Evolutionary conservation across 2,113 vertebrate species (phyloP), one percentile per base, ranked within the genome.

Genomic region (Rhadina sibilatrix): DNA sequence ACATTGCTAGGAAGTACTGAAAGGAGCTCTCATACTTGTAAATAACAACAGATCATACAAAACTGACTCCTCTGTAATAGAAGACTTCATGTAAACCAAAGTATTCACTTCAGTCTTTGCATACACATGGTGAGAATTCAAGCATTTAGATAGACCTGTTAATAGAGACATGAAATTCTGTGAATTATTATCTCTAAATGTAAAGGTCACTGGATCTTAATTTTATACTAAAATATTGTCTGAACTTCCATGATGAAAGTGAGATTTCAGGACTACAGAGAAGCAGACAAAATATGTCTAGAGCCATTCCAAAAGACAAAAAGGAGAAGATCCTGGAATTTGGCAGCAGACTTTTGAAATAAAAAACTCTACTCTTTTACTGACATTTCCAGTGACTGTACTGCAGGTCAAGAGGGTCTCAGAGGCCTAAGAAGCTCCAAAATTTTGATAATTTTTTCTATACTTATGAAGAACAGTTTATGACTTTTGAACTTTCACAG

Each of bases 1-100:
- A 83, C 79, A 25, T 94, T 91, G 80, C 94, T 96, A 96, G 80
- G 76, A 95, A 88, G 87, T 82, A 90, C n/a, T 80, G 86, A 97
- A 97, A 95, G 19, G 16, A 91, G 46, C 81, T 97, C 96, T 97
- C 94, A 78, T 85, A 59, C 95, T 71, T 94, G 77, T 90, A 93
- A 96, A 74, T 83, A 96, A 81, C 80, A 93, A 21, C 54, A 76
- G 80, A 77, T 89, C 46, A 4, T n/a, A 54, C 27, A 61, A 85
- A 78, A 90, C 9, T 83, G 5, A 90, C 83, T 94, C 16, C 63
- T 87, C 40, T 82, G 4, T 77, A 89, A 28, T 4, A 47, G 38
- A 80, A 75, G 25, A 70, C 6, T 93, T 92, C 60, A 49, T 83
- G 19, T 59, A 89, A 93, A 91, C 59, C 42, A 25, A 85, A 93